Evolutionary conservation across 2,113 vertebrate genomes (phyloP).

Genomic region (Zosterops japonicus): DNA sequence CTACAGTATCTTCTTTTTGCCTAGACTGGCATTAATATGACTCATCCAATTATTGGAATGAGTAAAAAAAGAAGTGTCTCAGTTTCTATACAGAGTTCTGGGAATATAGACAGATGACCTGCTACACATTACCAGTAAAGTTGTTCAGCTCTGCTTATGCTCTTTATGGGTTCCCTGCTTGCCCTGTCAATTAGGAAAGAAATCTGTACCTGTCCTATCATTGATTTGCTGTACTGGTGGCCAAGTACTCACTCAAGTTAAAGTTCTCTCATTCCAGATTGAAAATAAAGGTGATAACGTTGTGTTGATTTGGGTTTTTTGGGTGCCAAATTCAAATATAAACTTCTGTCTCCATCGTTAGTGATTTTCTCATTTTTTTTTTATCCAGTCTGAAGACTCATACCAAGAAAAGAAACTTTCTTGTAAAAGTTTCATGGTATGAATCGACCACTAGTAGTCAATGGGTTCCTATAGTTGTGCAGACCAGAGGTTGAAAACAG

Average conservation of each 20-base stretch:
- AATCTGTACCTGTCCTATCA: background rate
- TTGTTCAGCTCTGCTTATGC: background rate
- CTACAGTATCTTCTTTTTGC: background rate
- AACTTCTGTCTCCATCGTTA: background rate
- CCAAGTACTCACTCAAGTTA: background rate
- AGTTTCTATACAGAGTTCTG: background rate
- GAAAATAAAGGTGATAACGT: background rate
- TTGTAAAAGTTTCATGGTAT: background rate
- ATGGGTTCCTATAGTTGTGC: background rate
- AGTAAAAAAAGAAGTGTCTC: background rate
- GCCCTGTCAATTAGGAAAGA: background rate
- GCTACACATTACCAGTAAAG: background rate
- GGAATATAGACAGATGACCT: background rate
- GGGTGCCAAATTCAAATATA: background rate
- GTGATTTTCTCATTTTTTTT: background rate
- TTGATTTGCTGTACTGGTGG: rapidly evolving
- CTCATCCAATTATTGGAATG: background rate
- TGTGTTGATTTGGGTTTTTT: background rate
- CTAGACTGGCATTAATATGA: background rate
- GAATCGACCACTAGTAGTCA: background rate
- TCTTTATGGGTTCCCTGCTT: background rate
- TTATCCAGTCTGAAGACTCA: background rate
- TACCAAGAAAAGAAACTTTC: background rate
- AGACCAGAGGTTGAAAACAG: background rate
- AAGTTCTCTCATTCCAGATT: background rate